These are phyloP conservation scores for Bubo scandiacus DNA, from an alignment of 2,113 vertebrate species.

Conservation along the genomic window DNA sequence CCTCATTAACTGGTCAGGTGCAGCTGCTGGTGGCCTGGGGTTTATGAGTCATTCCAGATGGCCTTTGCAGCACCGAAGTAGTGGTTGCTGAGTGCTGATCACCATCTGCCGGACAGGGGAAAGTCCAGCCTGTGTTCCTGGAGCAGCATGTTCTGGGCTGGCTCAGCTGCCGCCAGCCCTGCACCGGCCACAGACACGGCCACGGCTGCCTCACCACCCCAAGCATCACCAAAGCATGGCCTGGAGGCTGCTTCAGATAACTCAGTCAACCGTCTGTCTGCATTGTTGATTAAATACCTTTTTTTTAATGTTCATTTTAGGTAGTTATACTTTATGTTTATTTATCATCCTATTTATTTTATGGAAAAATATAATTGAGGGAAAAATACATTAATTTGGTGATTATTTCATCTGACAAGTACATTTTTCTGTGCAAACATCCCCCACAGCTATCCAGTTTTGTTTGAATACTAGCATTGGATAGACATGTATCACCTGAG, in stretches of 20 bases:
- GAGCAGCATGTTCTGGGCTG: neutral
- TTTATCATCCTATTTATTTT: neutral
- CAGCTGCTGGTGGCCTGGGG: neutral
- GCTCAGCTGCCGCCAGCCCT: neutral
- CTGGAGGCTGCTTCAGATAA: neutral
- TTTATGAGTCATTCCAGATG: neutral
- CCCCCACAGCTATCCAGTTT: neutral
- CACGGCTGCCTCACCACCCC: neutral
- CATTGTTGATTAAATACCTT: neutral
- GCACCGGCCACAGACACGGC: fast-evolving
- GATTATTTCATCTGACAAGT: neutral
- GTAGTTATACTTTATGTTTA: neutral
- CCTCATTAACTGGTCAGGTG: neutral
- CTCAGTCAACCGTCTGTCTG: neutral
- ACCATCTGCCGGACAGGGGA: neutral
- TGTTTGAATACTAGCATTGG: neutral
- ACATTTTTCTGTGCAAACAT: neutral
- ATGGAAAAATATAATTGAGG: neutral
- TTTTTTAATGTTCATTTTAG: neutral
- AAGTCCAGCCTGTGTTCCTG: neutral
- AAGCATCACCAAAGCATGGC: fast-evolving
- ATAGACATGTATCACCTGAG: neutral
- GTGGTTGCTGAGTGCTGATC: neutral
- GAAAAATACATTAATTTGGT: neutral
- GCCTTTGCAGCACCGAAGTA: neutral